Base-by-base conservation (phyloP, 2,113 vertebrate species). In the Aspiorhynchus laticeps region DNA sequence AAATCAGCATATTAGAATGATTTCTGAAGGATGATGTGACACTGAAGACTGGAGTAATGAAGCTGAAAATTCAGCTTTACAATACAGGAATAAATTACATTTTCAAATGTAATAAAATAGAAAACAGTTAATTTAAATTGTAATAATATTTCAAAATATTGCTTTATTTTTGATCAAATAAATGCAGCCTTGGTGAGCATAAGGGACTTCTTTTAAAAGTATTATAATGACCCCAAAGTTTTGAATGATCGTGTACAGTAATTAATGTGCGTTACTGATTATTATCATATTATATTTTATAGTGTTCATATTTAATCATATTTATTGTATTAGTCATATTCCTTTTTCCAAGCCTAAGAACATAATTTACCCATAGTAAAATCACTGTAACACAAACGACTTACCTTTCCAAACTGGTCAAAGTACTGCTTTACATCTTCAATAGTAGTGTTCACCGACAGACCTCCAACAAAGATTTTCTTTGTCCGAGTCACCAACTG, bases 401-500 rank as follows among this genome's bases (percentile, higher is more conserved):
- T 95, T 93, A 99, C 98, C 97, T 99, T 99, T 89, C 98, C 98
- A 31, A 99, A 99, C 93, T 99, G 98, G 92, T 99, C 98, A 0
- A 99, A 99, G 92, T 99, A 99, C 21, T 99, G 98, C 92, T 99
- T 99, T 90, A 99, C 98, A 43, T 99, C 98, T 87, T 99, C 98
- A 91, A 99, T 97, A 4, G 98, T 99, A 82, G 98, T 99, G 95
- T 97, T 99, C 92, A 99, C 98, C 0, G 98, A 99, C 87, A 99
- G 94, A 86, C 98, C 98, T 87, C 98, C 98, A 31, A 99, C 98
- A 94, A 99, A 99, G 95, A 99, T 99, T 96, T 99, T 99, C 97
- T 99, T 99, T 88, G 98, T 99, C 92, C 98, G 96, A 90, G 98
- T 99, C 96, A 99, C 98, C 94, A 99, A 95, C 98, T 99, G 96